Conservation (phyloP, 2,113 vertebrate species). For the Siniperca knerii region DNA sequence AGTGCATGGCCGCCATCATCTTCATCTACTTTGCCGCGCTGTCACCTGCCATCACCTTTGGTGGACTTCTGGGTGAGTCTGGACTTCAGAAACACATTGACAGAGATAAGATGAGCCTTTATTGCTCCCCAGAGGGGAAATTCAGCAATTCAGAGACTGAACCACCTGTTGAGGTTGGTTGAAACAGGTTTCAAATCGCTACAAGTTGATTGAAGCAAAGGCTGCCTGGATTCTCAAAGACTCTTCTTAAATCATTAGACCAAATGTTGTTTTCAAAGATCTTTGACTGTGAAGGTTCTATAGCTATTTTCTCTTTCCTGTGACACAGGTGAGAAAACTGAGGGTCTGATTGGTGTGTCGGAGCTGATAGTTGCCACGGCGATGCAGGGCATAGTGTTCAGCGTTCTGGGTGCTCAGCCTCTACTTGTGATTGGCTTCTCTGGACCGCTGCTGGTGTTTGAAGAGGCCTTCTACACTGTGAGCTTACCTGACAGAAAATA, state of each 20-base stretch:
- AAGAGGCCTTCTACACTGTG: conserved; percentile 94
- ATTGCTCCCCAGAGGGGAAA: too few species aligned
- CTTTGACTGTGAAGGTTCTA: background rate
- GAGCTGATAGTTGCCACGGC: conserved; percentile 95
- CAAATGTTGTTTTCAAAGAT: background rate
- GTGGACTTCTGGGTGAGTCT: conserved; percentile 90
- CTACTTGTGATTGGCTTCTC: conserved; percentile 94
- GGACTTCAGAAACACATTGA: background rate
- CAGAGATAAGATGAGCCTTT: too few species aligned
- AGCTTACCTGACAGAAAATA: conserved; percentile 60
- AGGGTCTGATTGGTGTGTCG: conserved; percentile 93
- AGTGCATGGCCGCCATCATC: conserved; percentile 93
- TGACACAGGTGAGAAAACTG: conserved; percentile 92
- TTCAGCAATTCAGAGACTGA: background rate
- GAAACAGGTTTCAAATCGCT: background rate
- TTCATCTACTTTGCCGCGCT: conserved; percentile 97
- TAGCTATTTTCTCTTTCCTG: background rate
- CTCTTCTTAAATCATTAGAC: background rate
- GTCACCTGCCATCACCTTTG: conserved; percentile 94
- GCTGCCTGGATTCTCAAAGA: too few species aligned
- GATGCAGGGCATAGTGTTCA: conserved; percentile 92
- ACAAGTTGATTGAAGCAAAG: background rate
- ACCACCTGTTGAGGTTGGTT: background rate
- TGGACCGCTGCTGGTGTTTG: conserved; percentile 93
- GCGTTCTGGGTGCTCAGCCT: conserved; percentile 92